Evolutionary conservation across 2,888 invertebrate species (phyloP).

Genomic region (Auanema sp.): DNA sequence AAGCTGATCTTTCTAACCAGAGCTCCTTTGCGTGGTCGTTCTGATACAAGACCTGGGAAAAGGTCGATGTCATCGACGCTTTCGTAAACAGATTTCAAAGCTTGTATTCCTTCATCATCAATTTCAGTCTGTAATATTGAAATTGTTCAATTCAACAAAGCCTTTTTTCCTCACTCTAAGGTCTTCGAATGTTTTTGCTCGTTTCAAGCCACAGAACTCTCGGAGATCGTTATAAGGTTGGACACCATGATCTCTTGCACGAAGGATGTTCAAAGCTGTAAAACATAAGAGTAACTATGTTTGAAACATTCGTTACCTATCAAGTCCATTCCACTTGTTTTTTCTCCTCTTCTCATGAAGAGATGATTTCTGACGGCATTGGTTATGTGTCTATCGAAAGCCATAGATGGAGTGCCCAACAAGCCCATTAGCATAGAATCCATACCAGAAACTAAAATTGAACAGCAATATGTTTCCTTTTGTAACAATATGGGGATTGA

Average conservation of each 20-base stretch:
- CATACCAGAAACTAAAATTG: conserved; percentile 45
- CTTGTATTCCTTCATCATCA: conserved; percentile 71
- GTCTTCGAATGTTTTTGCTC: conserved; percentile 82
- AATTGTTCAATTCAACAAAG: neutral
- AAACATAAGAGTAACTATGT: conserved; percentile 2
- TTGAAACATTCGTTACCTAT: conserved; percentile 70
- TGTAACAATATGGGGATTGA: neutral
- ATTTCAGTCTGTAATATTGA: conserved; percentile 67
- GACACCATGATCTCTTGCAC: conserved; percentile 84
- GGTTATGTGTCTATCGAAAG: conserved; percentile 62
- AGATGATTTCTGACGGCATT: conserved; percentile 73
- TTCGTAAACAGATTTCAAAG: conserved; percentile 63
- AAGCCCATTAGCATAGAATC: conserved; percentile 63
- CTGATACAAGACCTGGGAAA: conserved; percentile 92
- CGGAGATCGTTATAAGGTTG: conserved; percentile 77
- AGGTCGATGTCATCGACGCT: conserved; percentile 91
- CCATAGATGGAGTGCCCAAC: conserved; percentile 63
- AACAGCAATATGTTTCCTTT: neutral
- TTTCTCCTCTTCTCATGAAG: conserved; percentile 82
- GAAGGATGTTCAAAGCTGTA: conserved; percentile 79
- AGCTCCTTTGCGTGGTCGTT: conserved; percentile 77
- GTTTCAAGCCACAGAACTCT: conserved; percentile 81
- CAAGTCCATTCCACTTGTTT: conserved; percentile 88
- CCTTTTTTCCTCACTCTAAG: conserved; percentile 70
- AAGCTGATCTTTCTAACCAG: conserved; percentile 60